A percentile compares a stretch with the other conserved stretches of the same genome.
phyloP scores from a whole-genome alignment of 2,888 invertebrate genomes.

The Caprella mutica region DNA sequence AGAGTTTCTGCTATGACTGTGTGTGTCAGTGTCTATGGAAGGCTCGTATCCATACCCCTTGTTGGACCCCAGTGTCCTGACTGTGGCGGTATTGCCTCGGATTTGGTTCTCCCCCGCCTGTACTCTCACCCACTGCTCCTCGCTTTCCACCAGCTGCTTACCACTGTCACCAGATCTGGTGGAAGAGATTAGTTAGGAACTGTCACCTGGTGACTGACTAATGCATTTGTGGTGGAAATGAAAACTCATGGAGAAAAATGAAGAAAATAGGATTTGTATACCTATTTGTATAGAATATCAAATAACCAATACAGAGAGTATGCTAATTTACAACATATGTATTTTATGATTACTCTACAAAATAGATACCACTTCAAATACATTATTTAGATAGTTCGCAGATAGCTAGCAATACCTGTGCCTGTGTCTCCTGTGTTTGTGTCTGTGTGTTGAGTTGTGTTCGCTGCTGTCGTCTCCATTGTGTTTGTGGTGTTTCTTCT shows the following conservation, averaged over 20 bases:
- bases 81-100: constrained; percentile 21
- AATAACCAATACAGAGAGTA: too few relatives aligned
- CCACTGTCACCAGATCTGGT: constrained; percentile 44
- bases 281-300: too few relatives aligned
- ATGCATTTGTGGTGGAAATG: too few relatives aligned
- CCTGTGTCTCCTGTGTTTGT: constrained; percentile 35
- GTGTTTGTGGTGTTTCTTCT: constrained; percentile 39
- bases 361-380: too few relatives aligned
- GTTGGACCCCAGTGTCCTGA: constrained; percentile 16
- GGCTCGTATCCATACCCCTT: constrained; percentile 27
- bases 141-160: constrained; percentile 63
- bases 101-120: constrained; percentile 54
- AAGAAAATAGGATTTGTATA: too few relatives aligned
- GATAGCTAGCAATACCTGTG: too few relatives aligned
- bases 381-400: too few relatives aligned
- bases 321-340: too few relatives aligned
- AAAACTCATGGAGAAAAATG: too few relatives aligned
- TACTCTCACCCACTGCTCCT: constrained; percentile 78
- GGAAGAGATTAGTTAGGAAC: too few relatives aligned
- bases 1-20: constrained; percentile 40
- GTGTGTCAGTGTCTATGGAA: constrained; percentile 23
- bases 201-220: too few relatives aligned
- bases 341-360: too few relatives aligned
- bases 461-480: constrained; percentile 28
- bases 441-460: constrained; percentile 23